These are phyloP conservation scores for Volucella inanis DNA, from an alignment of 2,888 invertebrate genomes.

Conservation along the genomic window DNA sequence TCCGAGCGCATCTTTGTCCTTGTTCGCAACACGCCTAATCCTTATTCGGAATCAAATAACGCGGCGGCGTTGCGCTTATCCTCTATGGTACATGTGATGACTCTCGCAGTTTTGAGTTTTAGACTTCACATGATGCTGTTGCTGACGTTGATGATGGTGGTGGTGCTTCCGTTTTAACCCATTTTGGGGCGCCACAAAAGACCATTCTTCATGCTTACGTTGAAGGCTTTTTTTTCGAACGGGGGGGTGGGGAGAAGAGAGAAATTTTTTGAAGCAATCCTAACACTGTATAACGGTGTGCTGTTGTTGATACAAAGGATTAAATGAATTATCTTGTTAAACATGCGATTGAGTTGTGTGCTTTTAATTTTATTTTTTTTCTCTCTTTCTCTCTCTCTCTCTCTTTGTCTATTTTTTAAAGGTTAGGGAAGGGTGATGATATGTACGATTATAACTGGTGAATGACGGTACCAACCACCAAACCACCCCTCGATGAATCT, in stretches of 20 bases:
- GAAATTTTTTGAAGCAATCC: no score
- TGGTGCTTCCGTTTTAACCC: conserved; percentile 22
- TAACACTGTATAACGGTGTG: not conserved
- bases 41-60: conserved; percentile 36
- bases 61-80: not conserved
- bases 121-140: conserved; percentile 24
- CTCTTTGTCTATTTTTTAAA: conserved; percentile 20
- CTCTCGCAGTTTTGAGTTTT: conserved; percentile 28
- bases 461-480: conserved; percentile 5
- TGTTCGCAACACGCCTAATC: conserved; percentile 22
- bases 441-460: not conserved
- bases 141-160: not conserved
- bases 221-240: conserved; percentile 21
- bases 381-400: no score
- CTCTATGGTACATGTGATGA: conserved; percentile 16
- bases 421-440: not conserved
- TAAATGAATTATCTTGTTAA: conserved; percentile 63
- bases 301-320: conserved; percentile 52
- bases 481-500: conserved; percentile 1
- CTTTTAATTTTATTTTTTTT: no score
- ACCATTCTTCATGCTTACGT: conserved; percentile 21
- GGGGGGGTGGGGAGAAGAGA: no score
- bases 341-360: conserved; percentile 54
- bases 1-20: conserved; percentile 38
- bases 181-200: not conserved